A percentile compares a stretch with the other conserved stretches of the same genome.
These are phyloP conservation scores for Hoplodrina ambigua DNA, from an alignment of 2,888 invertebrate species.

Conservation along the genomic window DNA sequence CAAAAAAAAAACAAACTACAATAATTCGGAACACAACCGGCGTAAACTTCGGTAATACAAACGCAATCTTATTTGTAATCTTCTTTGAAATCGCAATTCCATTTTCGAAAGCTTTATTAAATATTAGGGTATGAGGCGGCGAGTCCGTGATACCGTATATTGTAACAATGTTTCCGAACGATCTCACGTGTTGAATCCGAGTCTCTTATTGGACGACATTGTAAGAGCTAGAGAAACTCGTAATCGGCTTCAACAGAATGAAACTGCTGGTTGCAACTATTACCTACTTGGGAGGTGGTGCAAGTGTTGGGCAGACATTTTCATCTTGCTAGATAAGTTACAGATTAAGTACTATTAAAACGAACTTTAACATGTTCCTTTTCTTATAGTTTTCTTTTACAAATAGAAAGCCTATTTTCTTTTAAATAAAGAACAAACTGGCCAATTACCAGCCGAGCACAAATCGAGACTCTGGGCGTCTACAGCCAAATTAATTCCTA, in stretches of 20 bases:
- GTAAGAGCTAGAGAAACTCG: slow-evolving; percentile 67
- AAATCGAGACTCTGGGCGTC: no score
- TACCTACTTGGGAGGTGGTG: slow-evolving; percentile 58
- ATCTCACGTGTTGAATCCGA: slow-evolving; percentile 67
- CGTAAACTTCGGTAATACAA: slow-evolving; percentile 55
- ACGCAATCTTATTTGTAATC: slow-evolving; percentile 61
- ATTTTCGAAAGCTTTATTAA: slow-evolving; percentile 60
- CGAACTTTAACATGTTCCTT: no score
- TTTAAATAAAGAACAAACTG: not conserved
- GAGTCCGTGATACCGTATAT: slow-evolving; percentile 51
- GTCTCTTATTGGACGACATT: slow-evolving; percentile 68
- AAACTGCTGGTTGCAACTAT: slow-evolving; percentile 72
- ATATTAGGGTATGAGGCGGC: slow-evolving; percentile 56
- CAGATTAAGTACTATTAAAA: not conserved
- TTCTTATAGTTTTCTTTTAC: no score
- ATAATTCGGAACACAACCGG: slow-evolving; percentile 31
- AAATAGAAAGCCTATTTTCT: not conserved
- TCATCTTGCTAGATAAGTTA: not conserved
- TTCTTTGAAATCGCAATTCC: slow-evolving; percentile 60
- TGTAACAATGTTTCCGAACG: slow-evolving; percentile 65
- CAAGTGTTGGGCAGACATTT: slow-evolving; percentile 46
- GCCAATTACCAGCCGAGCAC: no score
- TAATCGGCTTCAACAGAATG: slow-evolving; percentile 76
- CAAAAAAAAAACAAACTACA: slow-evolving; percentile 46
- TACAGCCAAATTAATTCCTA: no score